Evolutionary conservation across 2,113 vertebrate species (phyloP).

Genomic region (Shinisaurus crocodilurus): DNA sequence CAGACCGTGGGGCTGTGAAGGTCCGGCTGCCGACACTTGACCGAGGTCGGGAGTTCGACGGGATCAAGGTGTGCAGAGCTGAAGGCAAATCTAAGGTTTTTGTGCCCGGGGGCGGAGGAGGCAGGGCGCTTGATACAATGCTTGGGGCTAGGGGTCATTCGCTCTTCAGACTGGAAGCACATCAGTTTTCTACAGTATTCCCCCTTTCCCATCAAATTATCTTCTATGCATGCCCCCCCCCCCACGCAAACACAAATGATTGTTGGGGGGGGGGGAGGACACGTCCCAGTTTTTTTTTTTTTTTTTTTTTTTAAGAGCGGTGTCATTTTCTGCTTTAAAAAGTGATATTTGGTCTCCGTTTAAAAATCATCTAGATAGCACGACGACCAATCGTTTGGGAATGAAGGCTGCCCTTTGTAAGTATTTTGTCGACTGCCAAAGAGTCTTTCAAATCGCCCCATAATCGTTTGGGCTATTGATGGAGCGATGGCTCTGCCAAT

Average conservation of each 20-base stretch:
- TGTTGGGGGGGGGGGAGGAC: not conserved
- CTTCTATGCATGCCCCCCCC: not conserved
- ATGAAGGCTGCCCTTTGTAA: constrained; percentile 15
- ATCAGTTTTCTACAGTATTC: too few relatives aligned
- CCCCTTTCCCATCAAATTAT: not conserved
- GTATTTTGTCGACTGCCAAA: constrained; percentile 45
- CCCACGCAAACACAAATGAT: not conserved
- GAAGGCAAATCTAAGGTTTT: not conserved
- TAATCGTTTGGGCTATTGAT: constrained; percentile 50
- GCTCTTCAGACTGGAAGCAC: not conserved
- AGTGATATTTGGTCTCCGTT: constrained; percentile 9
- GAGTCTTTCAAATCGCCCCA: constrained; percentile 54
- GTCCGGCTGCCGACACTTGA: not conserved
- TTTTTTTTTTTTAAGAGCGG: not conserved
- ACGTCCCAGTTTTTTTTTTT: too few relatives aligned
- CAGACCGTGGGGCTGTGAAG: not conserved
- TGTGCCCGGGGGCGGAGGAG: not conserved
- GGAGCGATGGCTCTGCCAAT: constrained; percentile 20
- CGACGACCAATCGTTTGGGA: constrained; percentile 8
- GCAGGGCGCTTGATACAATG: too few relatives aligned
- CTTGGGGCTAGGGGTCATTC: too few relatives aligned
- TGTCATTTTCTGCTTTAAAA: not conserved
- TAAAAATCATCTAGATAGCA: not conserved
- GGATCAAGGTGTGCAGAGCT: not conserved
- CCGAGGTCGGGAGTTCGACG: not conserved